A percentile compares a stretch with the other conserved stretches of the same genome.
These are phyloP conservation scores for Zingel zingel DNA, from an alignment of 2,113 vertebrate species.

Conservation along the genomic window DNA sequence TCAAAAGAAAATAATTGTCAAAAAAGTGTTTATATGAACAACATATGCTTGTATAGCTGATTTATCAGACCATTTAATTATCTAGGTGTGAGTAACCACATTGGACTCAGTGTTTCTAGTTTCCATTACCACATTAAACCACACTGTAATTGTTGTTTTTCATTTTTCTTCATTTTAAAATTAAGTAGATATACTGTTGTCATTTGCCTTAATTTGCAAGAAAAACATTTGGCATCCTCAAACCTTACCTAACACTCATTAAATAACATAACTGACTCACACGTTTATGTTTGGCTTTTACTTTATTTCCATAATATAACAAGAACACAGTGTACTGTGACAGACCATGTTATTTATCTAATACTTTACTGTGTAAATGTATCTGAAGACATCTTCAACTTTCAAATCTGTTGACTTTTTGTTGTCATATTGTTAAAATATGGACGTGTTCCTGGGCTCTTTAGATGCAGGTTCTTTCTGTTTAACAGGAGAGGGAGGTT, in stretches of 20 bases:
- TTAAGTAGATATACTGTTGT: background rate
- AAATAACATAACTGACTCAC: conserved; percentile 15
- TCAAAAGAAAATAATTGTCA: background rate
- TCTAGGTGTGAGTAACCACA: background rate
- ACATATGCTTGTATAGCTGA: background rate
- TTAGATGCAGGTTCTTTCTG: conserved; percentile 10
- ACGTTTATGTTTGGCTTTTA: conserved; percentile 26
- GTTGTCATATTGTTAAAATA: conserved; percentile 5
- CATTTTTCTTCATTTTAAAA: background rate
- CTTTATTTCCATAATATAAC: conserved; percentile 63
- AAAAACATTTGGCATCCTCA: background rate
- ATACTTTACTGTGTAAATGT: conserved; percentile 26
- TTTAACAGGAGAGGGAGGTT: background rate
- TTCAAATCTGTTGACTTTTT: conserved; percentile 1
- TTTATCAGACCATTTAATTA: background rate
- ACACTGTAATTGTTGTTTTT: background rate
- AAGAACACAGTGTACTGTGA: conserved; percentile 45
- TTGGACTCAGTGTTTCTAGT: background rate
- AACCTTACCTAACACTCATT: background rate
- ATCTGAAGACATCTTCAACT: background rate
- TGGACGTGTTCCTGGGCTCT: background rate
- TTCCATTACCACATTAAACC: background rate
- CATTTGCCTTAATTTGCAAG: background rate
- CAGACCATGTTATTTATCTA: conserved; percentile 41
- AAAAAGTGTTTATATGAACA: background rate